phyloP scores from a whole-genome alignment of 2,888 invertebrate genomes.

The Lobophora halterata region DNA sequence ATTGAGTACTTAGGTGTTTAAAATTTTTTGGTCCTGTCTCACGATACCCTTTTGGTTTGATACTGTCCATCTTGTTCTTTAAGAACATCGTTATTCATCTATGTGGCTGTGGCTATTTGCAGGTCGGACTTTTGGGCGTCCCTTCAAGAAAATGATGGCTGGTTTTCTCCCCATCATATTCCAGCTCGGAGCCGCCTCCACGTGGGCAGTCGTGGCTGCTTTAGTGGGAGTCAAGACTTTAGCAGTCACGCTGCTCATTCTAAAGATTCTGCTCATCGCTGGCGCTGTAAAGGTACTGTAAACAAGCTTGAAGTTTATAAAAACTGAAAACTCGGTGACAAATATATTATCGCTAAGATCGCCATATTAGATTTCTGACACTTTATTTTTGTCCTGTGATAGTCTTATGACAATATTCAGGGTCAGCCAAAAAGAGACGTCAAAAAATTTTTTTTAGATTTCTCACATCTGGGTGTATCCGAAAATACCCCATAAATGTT shows the following conservation, averaged over 20 bases:
- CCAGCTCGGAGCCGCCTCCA: constrained; percentile 70
- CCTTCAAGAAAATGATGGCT: constrained; percentile 67
- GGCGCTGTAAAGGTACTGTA: constrained; percentile 74
- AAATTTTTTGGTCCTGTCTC: too few relatives aligned
- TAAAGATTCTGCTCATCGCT: constrained; percentile 64
- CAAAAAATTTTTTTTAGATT: too few relatives aligned
- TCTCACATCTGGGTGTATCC: too few relatives aligned
- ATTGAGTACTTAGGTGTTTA: too few relatives aligned
- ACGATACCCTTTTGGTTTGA: too few relatives aligned
- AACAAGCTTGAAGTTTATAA: neutral
- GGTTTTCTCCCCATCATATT: constrained; percentile 68
- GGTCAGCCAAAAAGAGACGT: too few relatives aligned
- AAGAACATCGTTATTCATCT: too few relatives aligned
- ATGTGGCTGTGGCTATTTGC: constrained; percentile 18
- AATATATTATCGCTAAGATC: neutral
- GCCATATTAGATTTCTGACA: too few relatives aligned
- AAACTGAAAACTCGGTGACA: constrained; percentile 1
- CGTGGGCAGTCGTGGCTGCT: constrained; percentile 72
- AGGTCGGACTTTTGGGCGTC: constrained; percentile 70
- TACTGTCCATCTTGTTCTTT: too few relatives aligned
- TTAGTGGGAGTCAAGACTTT: constrained; percentile 70
- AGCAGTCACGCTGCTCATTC: constrained; percentile 56
- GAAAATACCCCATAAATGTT: too few relatives aligned
- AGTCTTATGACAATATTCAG: too few relatives aligned
- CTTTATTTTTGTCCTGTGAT: too few relatives aligned